Evolutionary conservation across 2,888 invertebrate species (phyloP), one percentile per base, ranked within the genome.

Genomic region (Agrypnus murinus): DNA sequence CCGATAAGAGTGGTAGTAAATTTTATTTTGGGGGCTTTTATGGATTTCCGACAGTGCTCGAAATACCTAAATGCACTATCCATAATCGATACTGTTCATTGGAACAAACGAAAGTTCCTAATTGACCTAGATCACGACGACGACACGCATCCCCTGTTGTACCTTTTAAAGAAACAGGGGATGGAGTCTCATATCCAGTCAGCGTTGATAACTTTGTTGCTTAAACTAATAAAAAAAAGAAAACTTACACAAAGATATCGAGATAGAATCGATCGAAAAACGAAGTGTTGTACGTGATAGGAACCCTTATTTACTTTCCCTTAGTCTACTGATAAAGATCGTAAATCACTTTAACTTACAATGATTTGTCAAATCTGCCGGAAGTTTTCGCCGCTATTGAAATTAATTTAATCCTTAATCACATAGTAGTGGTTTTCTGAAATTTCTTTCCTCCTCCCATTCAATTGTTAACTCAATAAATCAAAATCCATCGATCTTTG

Each of bases 171-270:
- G 36, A 34, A 53, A 1, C 50, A 53, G 25, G 25, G n/a, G 15
- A 15, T 17, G 32, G n/a, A 55, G 36, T 17, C 15, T 36, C 36
- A 36, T 10, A 38, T 55, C 36, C 38, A 55, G 55, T 55, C 55
- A 19, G 17, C 55, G 55, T 17, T 36, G 55, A 19, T 17, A 55
- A 55, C 55, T 55, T 55, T 55, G 36, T 36, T 55, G 36, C 55
- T 34, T 36, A 55, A 55, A 55, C 55, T 55, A 55, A 55, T 55
- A 55, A 55, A 55, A 55, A 55, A 17, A 55, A 38, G 55, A 55
- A 55, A 55, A 55, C 55, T 36, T 36, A 36, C 36, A 55, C 55
- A 55, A 34, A 55, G 36, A 17, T 55, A 38, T 55, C 55, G 55
- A 55, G 36, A 55, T 36, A 15, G 55, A 55, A 38, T 55, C 36